Evolutionary conservation across 2,797 vertebrate species (phyloP).

Genomic region (Rallus crepitans): DNA sequence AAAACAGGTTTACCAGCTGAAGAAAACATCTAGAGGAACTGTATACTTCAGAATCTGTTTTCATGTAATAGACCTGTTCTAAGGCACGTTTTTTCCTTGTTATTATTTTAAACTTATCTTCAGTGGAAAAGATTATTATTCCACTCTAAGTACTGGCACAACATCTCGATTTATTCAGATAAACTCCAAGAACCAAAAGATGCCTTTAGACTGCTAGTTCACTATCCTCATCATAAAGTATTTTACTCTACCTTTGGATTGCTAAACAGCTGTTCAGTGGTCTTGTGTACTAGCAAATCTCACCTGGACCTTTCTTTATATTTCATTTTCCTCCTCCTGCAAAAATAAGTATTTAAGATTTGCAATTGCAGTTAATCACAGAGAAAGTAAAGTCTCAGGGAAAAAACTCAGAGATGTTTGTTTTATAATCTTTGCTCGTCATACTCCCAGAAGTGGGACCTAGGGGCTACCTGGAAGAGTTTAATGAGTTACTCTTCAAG

Average conservation of each 20-base stretch:
- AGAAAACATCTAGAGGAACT: constrained; percentile 6
- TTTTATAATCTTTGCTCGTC: background rate
- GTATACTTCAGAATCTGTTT: background rate
- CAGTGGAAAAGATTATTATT: background rate
- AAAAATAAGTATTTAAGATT: background rate
- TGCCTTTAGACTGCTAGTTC: background rate
- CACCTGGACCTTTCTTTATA: background rate
- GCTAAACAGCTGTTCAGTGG: background rate
- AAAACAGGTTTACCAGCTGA: constrained; percentile 14
- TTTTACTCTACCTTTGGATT: background rate
- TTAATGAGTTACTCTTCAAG: background rate
- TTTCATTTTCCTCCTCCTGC: background rate
- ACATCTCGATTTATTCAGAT: background rate
- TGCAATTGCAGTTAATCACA: background rate
- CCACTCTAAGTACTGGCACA: background rate
- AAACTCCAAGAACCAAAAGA: background rate
- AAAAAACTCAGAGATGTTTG: background rate
- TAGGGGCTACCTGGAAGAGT: background rate
- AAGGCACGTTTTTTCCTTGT: background rate
- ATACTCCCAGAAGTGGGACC: background rate
- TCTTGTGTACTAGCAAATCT: background rate
- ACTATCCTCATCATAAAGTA: background rate
- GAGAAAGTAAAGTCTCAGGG: background rate
- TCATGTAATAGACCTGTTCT: background rate
- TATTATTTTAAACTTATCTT: constrained; percentile 15